phyloP scores from a whole-genome alignment of 2,888 invertebrate species.

The Oxystoma pomonae region DNA sequence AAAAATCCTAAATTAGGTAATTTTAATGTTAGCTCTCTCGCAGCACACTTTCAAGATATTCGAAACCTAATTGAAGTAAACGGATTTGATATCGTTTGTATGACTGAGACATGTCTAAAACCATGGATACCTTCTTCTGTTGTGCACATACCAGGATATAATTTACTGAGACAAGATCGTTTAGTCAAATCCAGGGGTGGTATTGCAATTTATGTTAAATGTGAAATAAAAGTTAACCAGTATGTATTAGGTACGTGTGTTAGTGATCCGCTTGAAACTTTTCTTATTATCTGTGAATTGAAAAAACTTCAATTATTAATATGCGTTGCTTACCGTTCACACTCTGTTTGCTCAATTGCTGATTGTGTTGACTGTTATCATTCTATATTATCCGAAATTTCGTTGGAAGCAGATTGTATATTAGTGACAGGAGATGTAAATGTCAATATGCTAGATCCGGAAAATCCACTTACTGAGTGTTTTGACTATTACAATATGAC shows the following conservation, averaged over 20 bases:
- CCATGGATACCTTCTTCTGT: neutral
- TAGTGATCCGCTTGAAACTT: neutral
- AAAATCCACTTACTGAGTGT: neutral
- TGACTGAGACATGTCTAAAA: neutral
- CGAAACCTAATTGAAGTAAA: neutral
- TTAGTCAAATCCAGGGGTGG: neutral
- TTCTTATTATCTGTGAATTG: neutral
- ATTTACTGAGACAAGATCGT: neutral
- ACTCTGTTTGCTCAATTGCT: neutral
- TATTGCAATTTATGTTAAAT: neutral
- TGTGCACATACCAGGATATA: neutral
- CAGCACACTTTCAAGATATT: neutral
- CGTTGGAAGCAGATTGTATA: neutral
- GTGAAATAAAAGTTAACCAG: neutral
- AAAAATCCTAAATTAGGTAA: neutral
- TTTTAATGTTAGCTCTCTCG: constrained; percentile 1
- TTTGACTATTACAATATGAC: constrained; percentile 3
- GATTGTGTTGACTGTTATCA: neutral
- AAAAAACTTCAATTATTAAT: neutral
- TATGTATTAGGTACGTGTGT: neutral
- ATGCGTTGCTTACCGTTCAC: neutral
- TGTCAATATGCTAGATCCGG: neutral
- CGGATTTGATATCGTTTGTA: constrained; percentile 3
- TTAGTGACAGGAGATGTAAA: constrained; percentile 2
- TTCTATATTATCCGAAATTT: constrained; percentile 4